Evolutionary conservation across 1,140 invertebrate species (phyloP).

Genomic region (Trigoniulus corallinus): DNA sequence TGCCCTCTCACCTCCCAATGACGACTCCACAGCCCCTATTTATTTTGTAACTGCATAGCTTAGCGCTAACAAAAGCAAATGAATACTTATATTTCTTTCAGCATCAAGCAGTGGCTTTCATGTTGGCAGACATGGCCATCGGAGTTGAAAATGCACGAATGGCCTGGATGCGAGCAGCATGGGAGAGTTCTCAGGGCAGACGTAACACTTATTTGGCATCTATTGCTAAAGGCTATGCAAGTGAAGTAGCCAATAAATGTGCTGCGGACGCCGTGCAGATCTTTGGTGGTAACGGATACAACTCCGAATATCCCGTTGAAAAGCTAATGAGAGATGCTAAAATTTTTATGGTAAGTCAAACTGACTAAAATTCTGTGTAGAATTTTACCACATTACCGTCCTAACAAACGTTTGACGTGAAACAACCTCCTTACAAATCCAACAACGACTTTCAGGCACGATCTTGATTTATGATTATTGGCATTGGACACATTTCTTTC

Average conservation of each 20-base stretch:
- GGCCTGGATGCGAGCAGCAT: slow-evolving; percentile 69
- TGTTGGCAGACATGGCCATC: slow-evolving; percentile 91
- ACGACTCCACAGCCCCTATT: too few relatives aligned
- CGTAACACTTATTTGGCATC: slow-evolving; percentile 75
- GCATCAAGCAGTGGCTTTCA: slow-evolving; percentile 77
- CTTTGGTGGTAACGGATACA: slow-evolving; percentile 93
- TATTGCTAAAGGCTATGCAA: slow-evolving; percentile 81
- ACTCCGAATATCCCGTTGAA: slow-evolving; percentile 93
- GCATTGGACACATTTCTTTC: too few relatives aligned
- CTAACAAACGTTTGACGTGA: too few relatives aligned
- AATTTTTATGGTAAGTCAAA: slow-evolving; percentile 66
- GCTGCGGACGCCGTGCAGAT: slow-evolving; percentile 77
- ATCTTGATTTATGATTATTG: not conserved
- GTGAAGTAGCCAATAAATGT: slow-evolving; percentile 84
- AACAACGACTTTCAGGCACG: too few relatives aligned
- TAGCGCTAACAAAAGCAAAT: not conserved
- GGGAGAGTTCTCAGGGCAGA: slow-evolving; percentile 67
- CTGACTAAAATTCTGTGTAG: too few relatives aligned
- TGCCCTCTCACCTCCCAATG: too few relatives aligned
- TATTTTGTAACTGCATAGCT: too few relatives aligned
- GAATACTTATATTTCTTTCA: slow-evolving; percentile 12
- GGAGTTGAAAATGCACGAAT: slow-evolving; percentile 75
- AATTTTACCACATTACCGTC: too few relatives aligned
- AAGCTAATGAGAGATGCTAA: slow-evolving; percentile 98
- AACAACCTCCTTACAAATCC: too few relatives aligned